phyloP scores from a whole-genome alignment of 2,113 vertebrate genomes.

The Lontra canadensis region DNA sequence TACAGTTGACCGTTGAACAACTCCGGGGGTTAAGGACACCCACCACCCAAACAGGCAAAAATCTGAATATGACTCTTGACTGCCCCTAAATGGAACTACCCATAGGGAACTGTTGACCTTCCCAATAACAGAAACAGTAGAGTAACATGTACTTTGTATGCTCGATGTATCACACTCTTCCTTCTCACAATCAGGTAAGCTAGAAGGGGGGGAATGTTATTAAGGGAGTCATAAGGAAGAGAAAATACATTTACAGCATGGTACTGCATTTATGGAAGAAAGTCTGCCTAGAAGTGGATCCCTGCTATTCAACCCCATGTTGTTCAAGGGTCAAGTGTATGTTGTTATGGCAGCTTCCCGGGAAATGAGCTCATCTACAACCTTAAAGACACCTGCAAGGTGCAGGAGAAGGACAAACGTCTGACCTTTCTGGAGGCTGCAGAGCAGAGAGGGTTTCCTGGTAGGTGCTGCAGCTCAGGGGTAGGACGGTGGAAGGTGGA shows the following conservation, averaged over 20 bases:
- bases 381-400: neutral
- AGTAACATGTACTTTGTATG: neutral
- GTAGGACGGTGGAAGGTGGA: neutral
- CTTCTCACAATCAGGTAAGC: neutral
- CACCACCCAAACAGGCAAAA: neutral
- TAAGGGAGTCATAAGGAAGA: neutral
- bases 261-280: neutral
- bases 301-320: neutral
- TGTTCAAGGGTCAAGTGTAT: neutral
- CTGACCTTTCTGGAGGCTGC: neutral
- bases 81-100: neutral
- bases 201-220: neutral
- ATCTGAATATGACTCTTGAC: neutral
- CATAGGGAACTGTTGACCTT: neutral
- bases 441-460: neutral
- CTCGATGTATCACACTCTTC: neutral
- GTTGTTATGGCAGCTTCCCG: neutral
- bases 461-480: neutral
- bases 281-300: too few relatives aligned
- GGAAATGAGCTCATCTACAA: neutral
- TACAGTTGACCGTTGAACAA: neutral
- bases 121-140: neutral
- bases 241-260: neutral
- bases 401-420: neutral
- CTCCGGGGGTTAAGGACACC: neutral